Evolutionary conservation across 2,113 vertebrate genomes (phyloP).

Genomic region (Porphyrio hochstetteri): DNA sequence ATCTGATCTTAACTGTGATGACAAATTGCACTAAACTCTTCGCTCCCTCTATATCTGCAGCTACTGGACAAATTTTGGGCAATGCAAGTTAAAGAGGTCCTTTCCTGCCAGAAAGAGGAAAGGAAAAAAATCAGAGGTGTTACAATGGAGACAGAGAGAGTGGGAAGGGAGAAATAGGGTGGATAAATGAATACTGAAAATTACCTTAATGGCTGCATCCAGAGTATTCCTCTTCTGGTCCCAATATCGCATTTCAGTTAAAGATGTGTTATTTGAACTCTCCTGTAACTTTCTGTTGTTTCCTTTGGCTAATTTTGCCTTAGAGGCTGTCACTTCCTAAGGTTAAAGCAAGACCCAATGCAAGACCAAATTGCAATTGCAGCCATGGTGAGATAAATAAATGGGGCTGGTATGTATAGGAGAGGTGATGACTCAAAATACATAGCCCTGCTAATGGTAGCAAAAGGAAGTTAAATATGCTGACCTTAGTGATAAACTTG

Average conservation of each 20-base stretch:
- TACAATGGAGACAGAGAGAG: background rate
- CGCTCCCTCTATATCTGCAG: background rate
- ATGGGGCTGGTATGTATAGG: background rate
- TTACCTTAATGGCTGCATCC: background rate
- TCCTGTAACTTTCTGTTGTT: background rate
- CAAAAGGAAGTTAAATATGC: background rate
- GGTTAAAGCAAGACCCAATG: background rate
- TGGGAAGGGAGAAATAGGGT: background rate
- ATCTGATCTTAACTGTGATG: background rate
- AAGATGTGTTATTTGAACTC: background rate
- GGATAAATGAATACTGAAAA: background rate
- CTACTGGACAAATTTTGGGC: background rate
- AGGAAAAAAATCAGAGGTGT: background rate
- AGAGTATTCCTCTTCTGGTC: background rate
- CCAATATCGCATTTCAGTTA: background rate
- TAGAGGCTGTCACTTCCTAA: background rate
- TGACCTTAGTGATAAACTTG: background rate
- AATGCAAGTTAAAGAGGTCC: background rate
- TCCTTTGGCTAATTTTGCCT: background rate
- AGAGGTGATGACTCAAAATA: background rate
- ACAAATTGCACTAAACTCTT: background rate
- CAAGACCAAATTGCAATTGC: background rate
- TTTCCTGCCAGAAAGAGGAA: background rate
- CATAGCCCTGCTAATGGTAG: background rate
- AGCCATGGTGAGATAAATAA: background rate